Conservation (phyloP, 2,888 invertebrate species). For the Pseudococcus longispinus region DNA sequence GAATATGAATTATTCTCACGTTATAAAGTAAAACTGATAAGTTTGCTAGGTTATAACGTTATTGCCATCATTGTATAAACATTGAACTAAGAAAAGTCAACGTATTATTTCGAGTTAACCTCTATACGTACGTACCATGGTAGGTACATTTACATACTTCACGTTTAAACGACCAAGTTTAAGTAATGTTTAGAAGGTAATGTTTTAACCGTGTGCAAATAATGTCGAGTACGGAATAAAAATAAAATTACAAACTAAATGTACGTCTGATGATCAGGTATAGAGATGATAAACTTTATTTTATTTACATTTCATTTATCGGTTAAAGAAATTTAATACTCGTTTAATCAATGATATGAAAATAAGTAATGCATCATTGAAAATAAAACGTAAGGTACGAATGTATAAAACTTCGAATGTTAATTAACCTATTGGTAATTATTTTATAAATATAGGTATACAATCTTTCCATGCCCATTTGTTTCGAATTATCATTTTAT, state of each 20-base stretch:
- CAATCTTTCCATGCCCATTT: too few species aligned
- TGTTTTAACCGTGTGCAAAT: background rate
- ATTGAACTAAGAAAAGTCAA: background rate
- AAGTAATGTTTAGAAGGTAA: background rate
- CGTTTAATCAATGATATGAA: background rate
- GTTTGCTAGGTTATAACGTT: background rate
- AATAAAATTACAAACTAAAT: background rate
- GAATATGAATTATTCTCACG: slow-evolving; percentile 17
- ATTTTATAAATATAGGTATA: background rate
- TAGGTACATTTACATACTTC: background rate
- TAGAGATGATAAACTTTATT: background rate
- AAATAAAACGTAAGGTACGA: background rate
- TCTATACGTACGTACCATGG: background rate
- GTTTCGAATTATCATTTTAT: too few species aligned
- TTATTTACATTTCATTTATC: slow-evolving; percentile 5
- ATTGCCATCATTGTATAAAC: background rate
- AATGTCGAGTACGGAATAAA: background rate
- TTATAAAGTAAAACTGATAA: background rate
- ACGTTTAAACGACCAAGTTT: background rate
- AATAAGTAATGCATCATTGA: background rate
- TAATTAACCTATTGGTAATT: background rate
- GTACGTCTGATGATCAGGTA: background rate
- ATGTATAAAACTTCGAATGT: background rate
- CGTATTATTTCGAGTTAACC: background rate
- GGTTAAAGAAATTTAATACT: background rate